These are phyloP conservation scores for Oryzias woworae DNA, from an alignment of 2,113 vertebrate genomes.

Conservation along the genomic window DNA sequence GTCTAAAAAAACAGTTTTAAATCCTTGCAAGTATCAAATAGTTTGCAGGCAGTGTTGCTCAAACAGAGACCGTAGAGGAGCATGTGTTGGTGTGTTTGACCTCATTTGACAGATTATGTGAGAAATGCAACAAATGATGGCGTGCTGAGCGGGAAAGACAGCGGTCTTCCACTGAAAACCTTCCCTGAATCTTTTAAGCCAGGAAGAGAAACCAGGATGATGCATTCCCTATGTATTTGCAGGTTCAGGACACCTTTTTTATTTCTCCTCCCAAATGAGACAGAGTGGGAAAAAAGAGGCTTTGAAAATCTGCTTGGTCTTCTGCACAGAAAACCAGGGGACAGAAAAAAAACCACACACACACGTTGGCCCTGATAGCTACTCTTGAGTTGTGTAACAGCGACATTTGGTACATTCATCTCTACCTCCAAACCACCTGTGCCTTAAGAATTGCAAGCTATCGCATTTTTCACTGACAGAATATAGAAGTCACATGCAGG, in stretches of 20 bases:
- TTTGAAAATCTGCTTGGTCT: constrained; percentile 60
- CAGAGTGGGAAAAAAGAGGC: constrained; percentile 55
- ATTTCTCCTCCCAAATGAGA: constrained; percentile 39
- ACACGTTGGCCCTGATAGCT: constrained; percentile 39
- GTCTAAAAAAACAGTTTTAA: no score
- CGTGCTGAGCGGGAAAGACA: not conserved
- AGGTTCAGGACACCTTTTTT: constrained; percentile 14
- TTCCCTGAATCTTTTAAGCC: constrained; percentile 20
- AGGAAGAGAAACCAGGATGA: constrained; percentile 33
- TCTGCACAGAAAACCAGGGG: constrained; percentile 38
- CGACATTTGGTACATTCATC: constrained; percentile 63
- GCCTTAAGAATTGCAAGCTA: constrained; percentile 48
- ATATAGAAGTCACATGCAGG: constrained; percentile 36
- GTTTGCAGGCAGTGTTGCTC: no score
- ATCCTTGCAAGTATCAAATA: no score
- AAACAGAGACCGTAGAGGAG: no score
- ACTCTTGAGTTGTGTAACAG: constrained; percentile 63
- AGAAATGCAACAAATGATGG: not conserved
- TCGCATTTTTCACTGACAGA: constrained; percentile 36
- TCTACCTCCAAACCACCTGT: constrained; percentile 56
- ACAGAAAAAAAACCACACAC: constrained; percentile 20
- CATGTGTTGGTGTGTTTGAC: not conserved
- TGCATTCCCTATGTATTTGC: constrained; percentile 40
- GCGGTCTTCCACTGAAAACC: not conserved
- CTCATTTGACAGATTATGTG: not conserved